These are phyloP conservation scores for Willowsia nigromaculata DNA, from an alignment of 2,888 invertebrate genomes.

Conservation along the genomic window DNA sequence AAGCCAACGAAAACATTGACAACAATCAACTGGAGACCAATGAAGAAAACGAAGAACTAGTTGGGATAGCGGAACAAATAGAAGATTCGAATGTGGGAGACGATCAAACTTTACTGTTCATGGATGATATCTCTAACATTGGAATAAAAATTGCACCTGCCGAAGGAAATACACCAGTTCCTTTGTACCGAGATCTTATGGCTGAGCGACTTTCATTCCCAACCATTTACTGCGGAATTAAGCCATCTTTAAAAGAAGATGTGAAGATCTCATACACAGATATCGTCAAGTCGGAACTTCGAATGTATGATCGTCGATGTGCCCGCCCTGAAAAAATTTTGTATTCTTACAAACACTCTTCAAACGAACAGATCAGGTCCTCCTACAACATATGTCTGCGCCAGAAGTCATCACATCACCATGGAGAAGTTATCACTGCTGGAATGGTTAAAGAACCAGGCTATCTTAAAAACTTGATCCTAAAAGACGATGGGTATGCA, in stretches of 20 bases:
- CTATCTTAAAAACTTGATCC: constrained; percentile 12
- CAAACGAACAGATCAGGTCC: constrained; percentile 10
- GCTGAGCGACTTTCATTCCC: constrained; percentile 42
- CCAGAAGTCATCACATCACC: background rate
- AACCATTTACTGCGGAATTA: constrained; percentile 32
- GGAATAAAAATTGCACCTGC: constrained; percentile 41
- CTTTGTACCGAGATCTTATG: constrained; percentile 8
- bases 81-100: background rate
- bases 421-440: background rate
- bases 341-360: constrained; percentile 29
- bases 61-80: too few relatives aligned
- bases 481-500: constrained; percentile 65
- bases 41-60: too few relatives aligned
- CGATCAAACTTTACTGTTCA: too few relatives aligned
- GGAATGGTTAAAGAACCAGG: background rate
- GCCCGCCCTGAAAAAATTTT: constrained; percentile 38
- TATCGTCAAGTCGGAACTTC: constrained; percentile 58
- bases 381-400: background rate
- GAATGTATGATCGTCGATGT: constrained; percentile 49
- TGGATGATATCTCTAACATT: too few relatives aligned
- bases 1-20: too few relatives aligned
- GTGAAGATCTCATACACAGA: constrained; percentile 38
- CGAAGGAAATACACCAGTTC: constrained; percentile 32
- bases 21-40: too few relatives aligned
- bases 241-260: background rate